These are phyloP conservation scores for Idaea aversata DNA, from an alignment of 2,888 invertebrate genomes.

Conservation along the genomic window DNA sequence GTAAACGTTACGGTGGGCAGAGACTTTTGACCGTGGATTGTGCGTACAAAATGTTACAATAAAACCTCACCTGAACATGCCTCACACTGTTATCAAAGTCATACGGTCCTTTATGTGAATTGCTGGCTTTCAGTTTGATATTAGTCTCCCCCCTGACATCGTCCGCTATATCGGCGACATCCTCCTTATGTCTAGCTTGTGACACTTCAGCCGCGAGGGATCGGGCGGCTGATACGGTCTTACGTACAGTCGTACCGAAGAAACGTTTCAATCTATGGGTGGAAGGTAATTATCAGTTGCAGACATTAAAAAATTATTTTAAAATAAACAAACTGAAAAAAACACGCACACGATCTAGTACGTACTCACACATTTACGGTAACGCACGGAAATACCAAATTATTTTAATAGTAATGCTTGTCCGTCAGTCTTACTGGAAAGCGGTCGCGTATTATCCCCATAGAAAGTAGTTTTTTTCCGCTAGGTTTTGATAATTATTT, in stretches of 20 bases:
- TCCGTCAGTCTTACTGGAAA: too few relatives aligned
- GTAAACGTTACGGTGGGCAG: too few relatives aligned
- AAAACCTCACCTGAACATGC: slow-evolving; percentile 87
- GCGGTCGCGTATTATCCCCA: too few relatives aligned
- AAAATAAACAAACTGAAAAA: background rate
- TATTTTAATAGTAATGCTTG: background rate
- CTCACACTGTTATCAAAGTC: slow-evolving; percentile 95
- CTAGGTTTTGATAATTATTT: too few relatives aligned
- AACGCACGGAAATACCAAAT: background rate
- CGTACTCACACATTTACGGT: background rate
- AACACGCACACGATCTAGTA: background rate
- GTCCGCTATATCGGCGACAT: slow-evolving; percentile 91
- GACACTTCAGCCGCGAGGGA: slow-evolving; percentile 93
- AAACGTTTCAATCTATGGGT: slow-evolving; percentile 84
- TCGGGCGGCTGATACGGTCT: slow-evolving; percentile 94
- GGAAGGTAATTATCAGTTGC: background rate
- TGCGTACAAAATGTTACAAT: too few relatives aligned
- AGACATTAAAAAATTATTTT: background rate
- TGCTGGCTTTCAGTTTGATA: slow-evolving; percentile 95
- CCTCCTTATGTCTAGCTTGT: slow-evolving; percentile 92
- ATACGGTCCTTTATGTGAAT: slow-evolving; percentile 97
- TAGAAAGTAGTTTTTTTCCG: too few relatives aligned
- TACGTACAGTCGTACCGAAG: slow-evolving; percentile 93
- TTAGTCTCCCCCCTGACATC: slow-evolving; percentile 89
- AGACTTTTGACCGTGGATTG: too few relatives aligned